Evolutionary conservation across 2,797 vertebrate species (phyloP).

Genomic region (Cyclopterus lumpus): DNA sequence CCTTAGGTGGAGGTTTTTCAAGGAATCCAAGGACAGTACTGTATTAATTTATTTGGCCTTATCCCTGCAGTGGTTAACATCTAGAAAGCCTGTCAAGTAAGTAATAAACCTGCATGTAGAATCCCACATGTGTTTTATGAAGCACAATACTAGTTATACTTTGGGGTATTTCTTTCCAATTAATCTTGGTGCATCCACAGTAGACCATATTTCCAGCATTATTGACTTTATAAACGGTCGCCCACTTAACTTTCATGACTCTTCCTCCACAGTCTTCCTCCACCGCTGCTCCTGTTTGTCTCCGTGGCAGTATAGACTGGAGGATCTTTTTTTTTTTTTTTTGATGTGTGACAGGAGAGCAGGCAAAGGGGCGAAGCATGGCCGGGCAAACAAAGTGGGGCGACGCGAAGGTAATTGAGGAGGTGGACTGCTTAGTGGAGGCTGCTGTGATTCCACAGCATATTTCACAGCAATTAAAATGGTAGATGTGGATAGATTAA

Average conservation of each 20-base stretch:
- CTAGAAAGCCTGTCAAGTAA: background rate
- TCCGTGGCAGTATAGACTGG: too few relatives aligned
- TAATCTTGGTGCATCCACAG: background rate
- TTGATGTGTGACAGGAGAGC: slow-evolving; percentile 66
- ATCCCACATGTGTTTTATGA: background rate
- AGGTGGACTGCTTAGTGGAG: slow-evolving; percentile 26
- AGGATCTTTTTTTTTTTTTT: too few relatives aligned
- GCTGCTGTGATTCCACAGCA: slow-evolving; percentile 24
- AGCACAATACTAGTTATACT: background rate
- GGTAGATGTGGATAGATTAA: slow-evolving; percentile 28
- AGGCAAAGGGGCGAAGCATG: slow-evolving; percentile 33
- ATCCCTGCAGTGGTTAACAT: slow-evolving; percentile 8
- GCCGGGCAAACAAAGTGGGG: slow-evolving; percentile 56
- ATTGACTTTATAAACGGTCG: slow-evolving; percentile 34
- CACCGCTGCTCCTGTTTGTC: slow-evolving; percentile 51
- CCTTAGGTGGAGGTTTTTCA: slow-evolving; percentile 55
- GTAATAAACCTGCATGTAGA: background rate
- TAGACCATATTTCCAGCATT: slow-evolving; percentile 11
- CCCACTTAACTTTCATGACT: slow-evolving; percentile 19
- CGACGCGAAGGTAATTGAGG: slow-evolving; percentile 56
- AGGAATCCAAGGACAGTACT: slow-evolving; percentile 31
- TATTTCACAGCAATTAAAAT: slow-evolving; percentile 55
- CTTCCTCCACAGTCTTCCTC: slow-evolving; percentile 24
- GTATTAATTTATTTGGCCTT: slow-evolving; percentile 24
- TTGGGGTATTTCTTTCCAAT: background rate